Evolutionary conservation across 2,888 invertebrate genomes (phyloP).

Genomic region (Icerya purchasi): DNA sequence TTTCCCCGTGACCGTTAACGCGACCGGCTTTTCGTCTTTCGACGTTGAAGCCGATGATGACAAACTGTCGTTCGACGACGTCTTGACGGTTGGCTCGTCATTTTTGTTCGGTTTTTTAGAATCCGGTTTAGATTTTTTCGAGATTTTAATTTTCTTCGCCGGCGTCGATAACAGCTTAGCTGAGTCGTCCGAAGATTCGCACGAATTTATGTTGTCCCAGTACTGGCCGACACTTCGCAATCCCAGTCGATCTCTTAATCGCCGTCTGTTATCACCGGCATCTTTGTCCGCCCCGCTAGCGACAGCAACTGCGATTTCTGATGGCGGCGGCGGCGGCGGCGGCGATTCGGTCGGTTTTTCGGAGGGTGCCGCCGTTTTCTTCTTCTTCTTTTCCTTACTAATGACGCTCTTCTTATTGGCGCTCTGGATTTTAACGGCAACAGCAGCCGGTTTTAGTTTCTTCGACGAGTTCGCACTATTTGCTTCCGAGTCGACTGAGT

Average conservation of each 20-base stretch:
- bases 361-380: constrained; percentile 13
- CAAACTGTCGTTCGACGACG: not conserved
- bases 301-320: too few relatives aligned
- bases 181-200: constrained; percentile 16
- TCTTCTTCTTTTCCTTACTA: too few relatives aligned
- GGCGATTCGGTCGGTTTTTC: constrained; percentile 6
- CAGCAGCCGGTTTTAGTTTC: too few relatives aligned
- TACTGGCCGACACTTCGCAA: constrained; percentile 61
- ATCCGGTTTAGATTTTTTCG: not conserved
- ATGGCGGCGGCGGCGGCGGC: constrained; percentile 14
- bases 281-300: too few relatives aligned
- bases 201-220: constrained; percentile 37
- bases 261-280: too few relatives aligned
- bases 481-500: too few relatives aligned
- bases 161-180: not conserved
- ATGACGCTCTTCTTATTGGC: too few relatives aligned
- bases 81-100: not conserved
- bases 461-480: too few relatives aligned
- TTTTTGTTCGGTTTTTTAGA: not conserved
- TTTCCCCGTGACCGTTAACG: constrained; percentile 70
- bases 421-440: too few relatives aligned
- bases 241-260: too few relatives aligned
- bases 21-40: constrained; percentile 37
- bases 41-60: constrained; percentile 23
- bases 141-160: not conserved